phyloP scores from a whole-genome alignment of 2,888 invertebrate species.

The Monoplex corrugatus region DNA sequence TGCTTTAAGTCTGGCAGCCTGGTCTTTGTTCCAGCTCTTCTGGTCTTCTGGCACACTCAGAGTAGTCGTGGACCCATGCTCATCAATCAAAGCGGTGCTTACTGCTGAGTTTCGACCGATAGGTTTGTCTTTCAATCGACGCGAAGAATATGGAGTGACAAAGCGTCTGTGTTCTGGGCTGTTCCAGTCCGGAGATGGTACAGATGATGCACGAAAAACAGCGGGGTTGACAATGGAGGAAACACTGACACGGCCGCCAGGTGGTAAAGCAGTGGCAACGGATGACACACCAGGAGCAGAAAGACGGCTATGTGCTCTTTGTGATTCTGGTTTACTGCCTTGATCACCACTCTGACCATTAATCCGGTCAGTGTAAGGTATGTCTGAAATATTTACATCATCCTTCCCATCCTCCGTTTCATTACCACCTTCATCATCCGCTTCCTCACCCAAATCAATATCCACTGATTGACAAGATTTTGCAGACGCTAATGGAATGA shows the following conservation, averaged over 20 bases:
- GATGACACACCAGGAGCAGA: neutral
- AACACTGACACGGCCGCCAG: neutral
- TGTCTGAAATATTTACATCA: too few species aligned
- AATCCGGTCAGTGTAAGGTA: too few species aligned
- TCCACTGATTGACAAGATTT: neutral
- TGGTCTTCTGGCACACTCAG: neutral
- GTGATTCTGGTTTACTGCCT: neutral
- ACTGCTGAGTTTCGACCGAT: neutral
- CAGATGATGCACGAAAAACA: neutral
- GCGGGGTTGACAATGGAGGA: neutral
- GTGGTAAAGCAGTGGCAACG: neutral
- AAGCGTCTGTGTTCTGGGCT: conserved; percentile 25
- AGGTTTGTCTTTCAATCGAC: conserved; percentile 40
- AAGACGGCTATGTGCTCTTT: neutral
- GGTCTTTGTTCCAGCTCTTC: neutral
- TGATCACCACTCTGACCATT: neutral
- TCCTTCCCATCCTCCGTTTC: neutral
- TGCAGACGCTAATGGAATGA: conserved; percentile 25
- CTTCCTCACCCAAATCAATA: neutral
- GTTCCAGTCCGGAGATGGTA: neutral
- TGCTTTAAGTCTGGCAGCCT: conserved; percentile 1
- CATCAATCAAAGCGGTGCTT: neutral
- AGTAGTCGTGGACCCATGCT: neutral
- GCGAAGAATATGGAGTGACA: conserved; percentile 26
- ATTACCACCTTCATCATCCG: neutral